These are phyloP conservation scores for Spea hammondii DNA, from an alignment of 2,797 vertebrate species.

Conservation along the genomic window DNA sequence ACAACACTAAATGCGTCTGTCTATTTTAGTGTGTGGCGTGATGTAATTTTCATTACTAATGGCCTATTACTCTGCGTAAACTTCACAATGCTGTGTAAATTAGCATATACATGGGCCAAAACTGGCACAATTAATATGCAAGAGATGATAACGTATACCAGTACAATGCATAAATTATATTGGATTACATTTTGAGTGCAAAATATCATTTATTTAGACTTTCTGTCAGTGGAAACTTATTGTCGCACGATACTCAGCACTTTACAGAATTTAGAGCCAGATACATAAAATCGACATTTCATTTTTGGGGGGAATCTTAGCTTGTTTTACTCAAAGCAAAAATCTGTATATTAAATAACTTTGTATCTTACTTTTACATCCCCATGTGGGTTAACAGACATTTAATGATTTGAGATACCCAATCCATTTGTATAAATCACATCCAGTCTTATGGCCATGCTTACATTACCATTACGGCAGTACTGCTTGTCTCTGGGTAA, in stretches of 20 bases:
- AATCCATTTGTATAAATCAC: not conserved
- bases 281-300: too few relatives aligned
- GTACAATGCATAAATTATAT: not conserved
- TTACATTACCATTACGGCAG: constrained; percentile 7
- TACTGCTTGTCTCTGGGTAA: not conserved
- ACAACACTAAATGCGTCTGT: not conserved
- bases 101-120: not conserved
- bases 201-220: not conserved
- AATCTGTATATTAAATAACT: too few relatives aligned
- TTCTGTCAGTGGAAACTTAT: not conserved
- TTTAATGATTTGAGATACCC: constrained; percentile 33
- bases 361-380: constrained; percentile 11
- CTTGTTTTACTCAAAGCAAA: too few relatives aligned
- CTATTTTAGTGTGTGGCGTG: not conserved
- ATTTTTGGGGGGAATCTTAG: too few relatives aligned
- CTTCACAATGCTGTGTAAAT: not conserved
- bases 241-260: too few relatives aligned
- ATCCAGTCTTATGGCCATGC: constrained; percentile 31
- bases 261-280: too few relatives aligned
- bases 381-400: constrained; percentile 36
- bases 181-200: not conserved
- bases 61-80: not conserved
- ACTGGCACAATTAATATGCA: not conserved
- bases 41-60: constrained; percentile 4
- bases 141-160: not conserved